Percentiles rank a stretch among this genome's conserved stretches.
These are phyloP conservation scores for Eumacrocentrus americanus DNA, from an alignment of 2,888 invertebrate genomes.

Conservation along the genomic window DNA sequence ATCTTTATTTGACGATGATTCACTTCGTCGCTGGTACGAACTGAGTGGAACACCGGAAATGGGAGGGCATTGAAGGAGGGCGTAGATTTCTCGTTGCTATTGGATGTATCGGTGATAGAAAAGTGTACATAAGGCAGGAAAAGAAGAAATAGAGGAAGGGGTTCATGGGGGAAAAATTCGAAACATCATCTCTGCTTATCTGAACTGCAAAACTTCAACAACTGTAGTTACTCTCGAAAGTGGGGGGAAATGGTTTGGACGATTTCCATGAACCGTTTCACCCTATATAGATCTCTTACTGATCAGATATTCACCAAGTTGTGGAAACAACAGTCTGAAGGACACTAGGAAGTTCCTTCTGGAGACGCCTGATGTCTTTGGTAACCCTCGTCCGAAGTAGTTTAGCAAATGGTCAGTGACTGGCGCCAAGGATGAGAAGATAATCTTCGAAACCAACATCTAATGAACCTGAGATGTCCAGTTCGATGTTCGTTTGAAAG, in stretches of 20 bases:
- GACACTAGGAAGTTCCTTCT: not conserved
- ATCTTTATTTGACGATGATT: not conserved
- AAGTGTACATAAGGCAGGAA: conserved; percentile 1
- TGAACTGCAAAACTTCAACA: conserved; percentile 33
- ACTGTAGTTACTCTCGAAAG: conserved; percentile 32
- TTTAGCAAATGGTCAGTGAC: conserved; percentile 35
- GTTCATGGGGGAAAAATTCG: not conserved
- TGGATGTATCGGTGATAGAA: conserved; percentile 34
- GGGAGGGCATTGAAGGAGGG: not conserved
- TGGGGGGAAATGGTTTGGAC: conserved; percentile 32
- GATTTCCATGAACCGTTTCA: conserved; percentile 30
- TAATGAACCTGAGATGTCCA: not conserved
- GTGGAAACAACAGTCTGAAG: no score
- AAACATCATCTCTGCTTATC: conserved; percentile 31
- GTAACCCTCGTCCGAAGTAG: conserved; percentile 29
- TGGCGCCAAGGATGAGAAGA: conserved; percentile 22
- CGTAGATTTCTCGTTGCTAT: not conserved
- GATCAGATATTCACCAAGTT: no score
- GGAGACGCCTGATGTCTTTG: not conserved
- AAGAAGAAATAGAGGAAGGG: not conserved
- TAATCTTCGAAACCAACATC: conserved; percentile 27
- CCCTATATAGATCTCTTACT: no score
- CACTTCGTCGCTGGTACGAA: not conserved
- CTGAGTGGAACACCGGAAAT: not conserved
- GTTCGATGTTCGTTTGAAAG: conserved; percentile 1